Percentiles rank a stretch among this genome's conserved stretches.
Conservation (phyloP, 2,113 vertebrate species). For the Lota lota region DNA sequence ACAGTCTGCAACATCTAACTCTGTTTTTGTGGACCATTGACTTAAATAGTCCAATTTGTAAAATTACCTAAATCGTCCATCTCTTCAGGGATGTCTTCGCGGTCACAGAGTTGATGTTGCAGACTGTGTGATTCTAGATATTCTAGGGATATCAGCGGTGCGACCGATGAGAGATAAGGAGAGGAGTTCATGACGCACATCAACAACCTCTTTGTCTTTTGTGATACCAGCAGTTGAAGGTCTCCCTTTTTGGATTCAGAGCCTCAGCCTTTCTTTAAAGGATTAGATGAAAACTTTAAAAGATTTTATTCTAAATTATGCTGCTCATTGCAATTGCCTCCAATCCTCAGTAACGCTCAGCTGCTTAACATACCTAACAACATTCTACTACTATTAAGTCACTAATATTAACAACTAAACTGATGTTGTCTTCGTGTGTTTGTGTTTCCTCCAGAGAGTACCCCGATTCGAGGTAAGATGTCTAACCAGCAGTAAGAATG, state of each 20-base stretch:
- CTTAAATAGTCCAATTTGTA: no score
- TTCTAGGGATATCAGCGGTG: no score
- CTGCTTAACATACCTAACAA: slow-evolving; percentile 15
- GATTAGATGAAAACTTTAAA: slow-evolving; percentile 22
- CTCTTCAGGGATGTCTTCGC: no score
- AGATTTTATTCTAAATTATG: slow-evolving; percentile 28
- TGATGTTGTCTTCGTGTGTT: slow-evolving; percentile 74
- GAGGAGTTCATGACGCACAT: background rate
- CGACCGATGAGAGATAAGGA: no score
- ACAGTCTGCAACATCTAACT: no score
- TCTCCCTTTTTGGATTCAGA: background rate
- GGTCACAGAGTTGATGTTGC: no score
- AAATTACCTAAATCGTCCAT: no score
- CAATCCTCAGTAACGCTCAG: slow-evolving; percentile 18
- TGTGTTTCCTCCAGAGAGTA: slow-evolving; percentile 90
- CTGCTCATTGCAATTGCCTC: slow-evolving; percentile 8
- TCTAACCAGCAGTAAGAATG: slow-evolving; percentile 41
- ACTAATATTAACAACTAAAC: slow-evolving; percentile 66
- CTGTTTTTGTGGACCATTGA: no score
- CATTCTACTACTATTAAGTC: slow-evolving; percentile 49
- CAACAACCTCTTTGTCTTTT: slow-evolving; percentile 32
- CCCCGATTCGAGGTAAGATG: slow-evolving; percentile 98
- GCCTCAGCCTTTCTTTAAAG: no score
- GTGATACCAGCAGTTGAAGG: slow-evolving; percentile 65
- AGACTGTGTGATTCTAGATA: no score